Base-by-base conservation (phyloP, 2,797 vertebrate genomes). In the Mallotus villosus region DNA sequence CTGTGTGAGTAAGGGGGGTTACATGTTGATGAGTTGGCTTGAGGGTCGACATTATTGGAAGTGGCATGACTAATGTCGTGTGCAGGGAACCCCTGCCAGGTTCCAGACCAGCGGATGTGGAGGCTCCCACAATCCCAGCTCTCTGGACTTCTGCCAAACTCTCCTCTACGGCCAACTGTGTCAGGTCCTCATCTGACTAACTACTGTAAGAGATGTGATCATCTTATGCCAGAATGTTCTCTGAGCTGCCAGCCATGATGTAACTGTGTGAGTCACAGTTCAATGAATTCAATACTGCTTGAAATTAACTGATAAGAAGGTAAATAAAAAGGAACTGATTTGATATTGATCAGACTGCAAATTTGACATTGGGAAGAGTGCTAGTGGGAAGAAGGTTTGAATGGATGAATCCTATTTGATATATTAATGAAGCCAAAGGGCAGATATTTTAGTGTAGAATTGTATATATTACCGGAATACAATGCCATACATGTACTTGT, bases 151-250 rank as follows among this genome's bases (percentile, higher is more conserved):
- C 92, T 0, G 80, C 87, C 62, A 96, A 67, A 76, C 94, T 96
- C 83, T 91, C 91, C 80, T 94, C 93, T 0, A 95, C 93, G 77
- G 95, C 94, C 91, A 96, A 85, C 85, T 95, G 92, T 53, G 95
- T 80, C 12, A 95, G 91, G 63, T 95, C 94, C 0, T 95, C 94
- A 73, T 95, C 94, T 0, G 92, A 94, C 82, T 95, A 72, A 82
- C 93, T 93, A 24, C 93, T 84, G 64, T 94, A 95, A 60, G 94
- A 79, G 32, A 90, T 94, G 83, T 94, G 94, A 62, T 96, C 94
- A 74, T 95, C 94, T 0, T 84, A 85, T 16, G 90, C 91, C 2
- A 92, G 87, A 0, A 7, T 27, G 80, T 74, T 66, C 0, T 83
- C 77, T 14, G 81, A 68, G 0, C 73, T 84, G 32, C 63, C 62